phyloP scores from a whole-genome alignment of 2,113 vertebrate species.

The Nerophis ophidion region DNA sequence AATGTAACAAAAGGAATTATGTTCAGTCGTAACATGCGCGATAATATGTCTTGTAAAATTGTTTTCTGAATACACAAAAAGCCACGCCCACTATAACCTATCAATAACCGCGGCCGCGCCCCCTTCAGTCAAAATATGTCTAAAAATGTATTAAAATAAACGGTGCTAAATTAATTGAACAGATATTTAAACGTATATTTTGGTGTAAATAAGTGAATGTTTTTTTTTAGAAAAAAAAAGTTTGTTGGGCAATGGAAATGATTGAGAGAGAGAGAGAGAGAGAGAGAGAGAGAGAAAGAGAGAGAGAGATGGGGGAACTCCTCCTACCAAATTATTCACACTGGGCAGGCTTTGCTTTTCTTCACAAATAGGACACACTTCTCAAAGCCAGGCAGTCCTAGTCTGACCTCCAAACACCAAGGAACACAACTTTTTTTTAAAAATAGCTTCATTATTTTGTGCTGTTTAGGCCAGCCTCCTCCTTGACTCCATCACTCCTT shows the following conservation, averaged over 20 bases:
- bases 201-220: constrained; percentile 58
- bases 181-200: not conserved
- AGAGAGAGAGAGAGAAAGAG: constrained; percentile 17
- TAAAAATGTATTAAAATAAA: too few relatives aligned
- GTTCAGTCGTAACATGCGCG: too few relatives aligned
- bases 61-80: not conserved
- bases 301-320: constrained; percentile 81
- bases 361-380: constrained; percentile 95
- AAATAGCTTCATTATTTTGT: constrained; percentile 52
- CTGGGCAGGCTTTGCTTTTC: constrained; percentile 93
- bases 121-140: constrained; percentile 20
- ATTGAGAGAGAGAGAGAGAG: constrained; percentile 42
- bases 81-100: constrained; percentile 44
- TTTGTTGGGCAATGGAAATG: constrained; percentile 98
- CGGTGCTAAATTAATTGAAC: too few relatives aligned
- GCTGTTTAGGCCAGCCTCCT: constrained; percentile 43
- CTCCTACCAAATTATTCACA: constrained; percentile 98
- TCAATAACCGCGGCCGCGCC: constrained; percentile 55
- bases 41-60: too few relatives aligned
- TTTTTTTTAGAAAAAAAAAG: constrained; percentile 73
- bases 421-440: constrained; percentile 77
- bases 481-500: constrained; percentile 25
- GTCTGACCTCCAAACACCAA: constrained; percentile 86
- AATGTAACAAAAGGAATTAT: too few relatives aligned
- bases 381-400: constrained; percentile 87